Percentiles rank a stretch among this genome's conserved stretches.
Conservation (phyloP, 2,113 vertebrate genomes). For the Promerops cafer region DNA sequence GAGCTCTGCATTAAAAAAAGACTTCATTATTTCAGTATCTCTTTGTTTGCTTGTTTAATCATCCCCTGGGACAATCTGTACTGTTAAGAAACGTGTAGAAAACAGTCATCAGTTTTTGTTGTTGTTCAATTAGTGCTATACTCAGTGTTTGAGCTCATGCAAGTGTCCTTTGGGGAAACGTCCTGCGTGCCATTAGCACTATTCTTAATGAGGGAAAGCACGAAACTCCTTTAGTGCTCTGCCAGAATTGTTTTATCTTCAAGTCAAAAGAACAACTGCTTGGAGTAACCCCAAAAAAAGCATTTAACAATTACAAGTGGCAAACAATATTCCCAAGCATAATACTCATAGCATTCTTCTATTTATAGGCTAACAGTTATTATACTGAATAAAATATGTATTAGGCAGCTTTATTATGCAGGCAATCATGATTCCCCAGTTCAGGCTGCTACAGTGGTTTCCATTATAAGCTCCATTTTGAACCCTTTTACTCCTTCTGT, state of each 20-base stretch:
- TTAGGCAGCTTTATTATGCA: slow-evolving; percentile 36
- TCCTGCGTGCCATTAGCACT: slow-evolving; percentile 71
- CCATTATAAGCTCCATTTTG: not conserved
- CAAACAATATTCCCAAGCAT: slow-evolving; percentile 71
- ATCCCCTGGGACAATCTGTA: slow-evolving; percentile 66
- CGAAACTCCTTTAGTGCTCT: slow-evolving; percentile 70
- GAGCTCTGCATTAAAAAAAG: slow-evolving; percentile 42
- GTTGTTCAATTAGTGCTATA: slow-evolving; percentile 67
- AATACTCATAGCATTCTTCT: slow-evolving; percentile 35
- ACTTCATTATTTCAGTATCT: slow-evolving; percentile 69
- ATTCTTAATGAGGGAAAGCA: slow-evolving; percentile 73
- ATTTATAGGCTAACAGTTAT: slow-evolving; percentile 61
- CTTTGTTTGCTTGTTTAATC: slow-evolving; percentile 64
- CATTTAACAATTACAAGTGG: slow-evolving; percentile 64
- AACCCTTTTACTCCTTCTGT: not conserved
- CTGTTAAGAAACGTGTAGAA: slow-evolving; percentile 68
- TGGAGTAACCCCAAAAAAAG: slow-evolving; percentile 74
- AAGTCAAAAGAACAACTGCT: slow-evolving; percentile 73
- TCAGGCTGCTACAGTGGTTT: not conserved
- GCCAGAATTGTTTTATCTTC: slow-evolving; percentile 77
- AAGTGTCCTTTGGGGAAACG: slow-evolving; percentile 69
- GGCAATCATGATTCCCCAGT: not conserved
- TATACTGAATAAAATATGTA: slow-evolving; percentile 53
- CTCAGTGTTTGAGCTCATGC: slow-evolving; percentile 58
- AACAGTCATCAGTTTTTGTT: slow-evolving; percentile 68